Evolutionary conservation across 2,797 vertebrate genomes (phyloP).

Genomic region (Myripristis jacobus): DNA sequence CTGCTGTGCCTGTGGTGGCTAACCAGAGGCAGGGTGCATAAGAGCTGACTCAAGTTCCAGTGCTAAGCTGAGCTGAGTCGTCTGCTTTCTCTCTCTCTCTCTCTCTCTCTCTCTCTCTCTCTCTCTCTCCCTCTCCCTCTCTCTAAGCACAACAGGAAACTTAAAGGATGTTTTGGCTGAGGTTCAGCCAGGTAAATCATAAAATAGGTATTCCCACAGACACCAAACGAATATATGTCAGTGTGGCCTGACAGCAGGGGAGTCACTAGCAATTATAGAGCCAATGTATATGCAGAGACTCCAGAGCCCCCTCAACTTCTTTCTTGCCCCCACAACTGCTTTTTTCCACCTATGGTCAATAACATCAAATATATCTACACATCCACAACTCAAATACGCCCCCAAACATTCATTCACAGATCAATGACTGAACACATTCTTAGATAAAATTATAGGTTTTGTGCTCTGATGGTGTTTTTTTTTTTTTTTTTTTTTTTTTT

Average conservation of each 20-base stretch:
- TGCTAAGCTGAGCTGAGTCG: conserved; percentile 25
- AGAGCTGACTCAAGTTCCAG: conserved; percentile 48
- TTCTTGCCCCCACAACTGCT: background rate
- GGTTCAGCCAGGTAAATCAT: conserved; percentile 32
- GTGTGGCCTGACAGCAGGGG: conserved; percentile 10
- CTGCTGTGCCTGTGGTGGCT: conserved; percentile 11
- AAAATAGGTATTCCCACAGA: background rate
- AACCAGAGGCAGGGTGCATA: conserved; percentile 3
- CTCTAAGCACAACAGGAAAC: conserved; percentile 21
- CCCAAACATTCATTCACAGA: background rate
- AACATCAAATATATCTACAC: background rate
- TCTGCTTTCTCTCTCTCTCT: conserved; percentile 5
- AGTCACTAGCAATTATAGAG: too few species aligned
- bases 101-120: background rate
- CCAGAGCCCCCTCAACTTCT: too few species aligned
- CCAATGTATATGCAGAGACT: too few species aligned
- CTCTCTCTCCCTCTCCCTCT: background rate
- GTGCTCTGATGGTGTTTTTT: background rate
- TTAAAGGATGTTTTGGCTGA: conserved; percentile 29
- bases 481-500: too few species aligned
- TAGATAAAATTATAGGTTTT: background rate
- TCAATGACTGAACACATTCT: conserved; percentile 6
- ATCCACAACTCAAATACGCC: conserved; percentile 10
- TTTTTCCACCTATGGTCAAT: background rate
- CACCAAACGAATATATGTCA: conserved; percentile 4